Evolutionary conservation across 2,113 vertebrate species (phyloP).

Genomic region (Brienomyrus brachyistius): DNA sequence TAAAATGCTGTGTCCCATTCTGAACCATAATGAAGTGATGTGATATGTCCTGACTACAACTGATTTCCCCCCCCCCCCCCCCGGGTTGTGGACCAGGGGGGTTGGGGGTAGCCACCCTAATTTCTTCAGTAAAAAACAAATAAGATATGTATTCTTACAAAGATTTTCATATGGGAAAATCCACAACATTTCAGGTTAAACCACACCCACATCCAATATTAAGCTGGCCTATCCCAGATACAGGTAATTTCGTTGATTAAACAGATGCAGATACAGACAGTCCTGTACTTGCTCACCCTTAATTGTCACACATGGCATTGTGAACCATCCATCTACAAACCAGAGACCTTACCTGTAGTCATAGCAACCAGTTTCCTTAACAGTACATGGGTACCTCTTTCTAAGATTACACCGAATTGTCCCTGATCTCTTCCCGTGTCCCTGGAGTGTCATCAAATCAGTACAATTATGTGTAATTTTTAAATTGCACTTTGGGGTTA

Average conservation of each 20-base stretch:
- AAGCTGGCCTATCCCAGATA: neutral
- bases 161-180: neutral
- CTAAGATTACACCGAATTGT: constrained; percentile 26
- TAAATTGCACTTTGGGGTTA: neutral
- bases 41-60: neutral
- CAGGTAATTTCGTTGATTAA: neutral
- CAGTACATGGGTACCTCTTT: constrained; percentile 35
- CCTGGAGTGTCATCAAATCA: neutral
- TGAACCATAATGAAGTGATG: neutral
- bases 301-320: constrained; percentile 19
- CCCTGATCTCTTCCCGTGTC: constrained; percentile 20
- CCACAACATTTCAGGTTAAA: neutral
- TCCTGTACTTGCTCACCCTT: neutral
- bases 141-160: neutral
- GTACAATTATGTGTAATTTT: neutral
- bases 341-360: constrained; percentile 48
- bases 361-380: constrained; percentile 55
- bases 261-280: neutral
- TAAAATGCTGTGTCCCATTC: neutral
- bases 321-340: constrained; percentile 14
- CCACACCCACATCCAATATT: neutral
- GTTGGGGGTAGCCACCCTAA: neutral
- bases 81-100: neutral
- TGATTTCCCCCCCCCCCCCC: no score
- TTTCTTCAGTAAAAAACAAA: neutral